These are phyloP conservation scores for Gerris lacustris DNA, from an alignment of 2,888 invertebrate genomes.

Conservation along the genomic window DNA sequence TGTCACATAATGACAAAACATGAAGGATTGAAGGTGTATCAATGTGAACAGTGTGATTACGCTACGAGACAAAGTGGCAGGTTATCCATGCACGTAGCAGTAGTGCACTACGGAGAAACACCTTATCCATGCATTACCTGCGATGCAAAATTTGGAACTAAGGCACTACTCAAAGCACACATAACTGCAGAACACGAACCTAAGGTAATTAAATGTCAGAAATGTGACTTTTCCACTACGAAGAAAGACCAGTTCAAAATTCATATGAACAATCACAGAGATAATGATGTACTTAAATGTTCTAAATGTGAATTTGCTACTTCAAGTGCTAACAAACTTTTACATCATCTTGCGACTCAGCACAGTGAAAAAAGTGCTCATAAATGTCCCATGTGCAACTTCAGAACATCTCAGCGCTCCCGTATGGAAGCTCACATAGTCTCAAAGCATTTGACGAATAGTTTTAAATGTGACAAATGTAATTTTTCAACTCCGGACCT, in stretches of 20 bases:
- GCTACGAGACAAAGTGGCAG: background rate
- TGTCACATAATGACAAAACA: background rate
- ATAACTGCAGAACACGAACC: background rate
- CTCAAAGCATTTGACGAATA: background rate
- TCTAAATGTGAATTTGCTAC: background rate
- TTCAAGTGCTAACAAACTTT: background rate
- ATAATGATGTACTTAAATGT: background rate
- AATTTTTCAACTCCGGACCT: background rate
- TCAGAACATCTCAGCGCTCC: background rate
- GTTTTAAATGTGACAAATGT: background rate
- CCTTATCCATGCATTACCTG: background rate
- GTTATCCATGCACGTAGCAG: background rate
- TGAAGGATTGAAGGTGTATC: background rate
- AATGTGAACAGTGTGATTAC: constrained; percentile 2
- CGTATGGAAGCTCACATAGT: background rate
- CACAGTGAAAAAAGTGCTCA: background rate
- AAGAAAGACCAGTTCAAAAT: background rate
- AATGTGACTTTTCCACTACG: background rate
- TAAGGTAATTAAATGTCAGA: background rate
- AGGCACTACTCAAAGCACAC: background rate
- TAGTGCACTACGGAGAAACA: background rate
- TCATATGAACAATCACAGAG: background rate
- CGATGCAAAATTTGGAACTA: background rate
- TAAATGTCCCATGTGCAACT: background rate
- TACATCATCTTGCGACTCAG: background rate